Evolutionary conservation across 2,888 invertebrate genomes (phyloP).

Genomic region (Lycia hirtaria): DNA sequence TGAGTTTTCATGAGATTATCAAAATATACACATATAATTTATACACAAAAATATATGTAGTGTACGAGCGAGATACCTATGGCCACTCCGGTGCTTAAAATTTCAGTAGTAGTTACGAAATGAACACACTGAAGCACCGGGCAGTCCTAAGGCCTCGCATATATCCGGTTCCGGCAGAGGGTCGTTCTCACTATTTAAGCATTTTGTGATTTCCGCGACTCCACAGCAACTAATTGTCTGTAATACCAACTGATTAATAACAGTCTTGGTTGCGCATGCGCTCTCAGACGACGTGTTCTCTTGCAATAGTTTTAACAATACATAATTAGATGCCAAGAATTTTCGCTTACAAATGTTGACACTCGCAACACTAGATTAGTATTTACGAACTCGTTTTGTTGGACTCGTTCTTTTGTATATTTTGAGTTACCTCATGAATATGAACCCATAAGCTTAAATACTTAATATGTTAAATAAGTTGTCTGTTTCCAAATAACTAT

Average conservation of each 20-base stretch:
- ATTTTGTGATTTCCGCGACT: conserved; percentile 71
- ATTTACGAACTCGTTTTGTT: conserved; percentile 33
- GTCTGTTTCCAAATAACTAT: neutral
- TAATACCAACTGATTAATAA: conserved; percentile 62
- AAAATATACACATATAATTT: no score
- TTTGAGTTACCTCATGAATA: conserved; percentile 17
- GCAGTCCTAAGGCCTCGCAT: conserved; percentile 66
- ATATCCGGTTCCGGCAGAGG: conserved; percentile 76
- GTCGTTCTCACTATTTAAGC: conserved; percentile 76
- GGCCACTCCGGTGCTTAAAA: no score
- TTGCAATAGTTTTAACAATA: conserved; percentile 50
- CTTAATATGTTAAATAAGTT: conserved; percentile 11
- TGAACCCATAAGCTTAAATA: conserved; percentile 1
- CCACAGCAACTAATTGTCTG: conserved; percentile 59
- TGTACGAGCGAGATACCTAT: no score
- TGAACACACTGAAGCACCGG: conserved; percentile 30
- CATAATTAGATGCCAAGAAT: conserved; percentile 59
- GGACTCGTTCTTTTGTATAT: conserved; percentile 8
- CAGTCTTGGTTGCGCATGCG: conserved; percentile 60
- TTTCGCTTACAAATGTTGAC: conserved; percentile 45
- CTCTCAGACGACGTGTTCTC: conserved; percentile 49
- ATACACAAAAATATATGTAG: no score
- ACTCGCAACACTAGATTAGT: conserved; percentile 34
- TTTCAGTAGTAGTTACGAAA: conserved; percentile 32
- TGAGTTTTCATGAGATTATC: no score